Base-by-base conservation (phyloP, 2,113 vertebrate species). In the Excalfactoria chinensis region DNA sequence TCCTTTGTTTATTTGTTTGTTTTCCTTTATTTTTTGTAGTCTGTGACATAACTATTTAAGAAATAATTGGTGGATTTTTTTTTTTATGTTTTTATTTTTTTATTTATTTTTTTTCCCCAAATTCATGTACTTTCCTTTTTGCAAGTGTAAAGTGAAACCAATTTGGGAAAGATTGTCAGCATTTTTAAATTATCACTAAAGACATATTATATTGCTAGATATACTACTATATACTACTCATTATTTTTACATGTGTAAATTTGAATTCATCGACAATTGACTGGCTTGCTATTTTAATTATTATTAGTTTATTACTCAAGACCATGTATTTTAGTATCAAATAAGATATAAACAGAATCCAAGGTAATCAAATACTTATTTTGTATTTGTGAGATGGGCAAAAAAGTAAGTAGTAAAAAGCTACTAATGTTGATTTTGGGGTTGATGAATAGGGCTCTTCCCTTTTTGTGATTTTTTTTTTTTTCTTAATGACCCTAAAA, bases 361-460 rank as follows among this genome's bases (percentile, higher is more conserved):
- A 74, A 73, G 6, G 2, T 55, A 88, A 90, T 64, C 15, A 78
- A 78, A 80, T 93, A 6, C 46, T 76, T 63, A 26, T 69, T 88
- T 83, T 74, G 15, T 58, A 18, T 46, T 48, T 76, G 32, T 87
- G 81, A 70, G 6, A 35, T 48, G 25, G 32, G 4, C 59, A 94
- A 86, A 7, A 25, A 58, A 43, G 40, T 82, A 72, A 68, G 22
- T 77, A 35, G 83, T 62, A 66, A 49, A 53, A 6, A 59, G 3
- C 5, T 5, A 37, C 5, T 63, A 55, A 1, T 44, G 7, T 69
- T 59, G 11, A 63, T 3, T 70, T 4, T 15, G 6, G 2, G 1
- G 1, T 55, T 8, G 28, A 63, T n/a, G 48, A 40, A 13, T 16
- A 58, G 26, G 4, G 18, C 53, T 89, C 91, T 76, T 94, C 71